Evolutionary conservation across 1,140 invertebrate genomes (phyloP), one percentile per base, ranked within the genome.

Genomic region (Papilio dardanus): DNA sequence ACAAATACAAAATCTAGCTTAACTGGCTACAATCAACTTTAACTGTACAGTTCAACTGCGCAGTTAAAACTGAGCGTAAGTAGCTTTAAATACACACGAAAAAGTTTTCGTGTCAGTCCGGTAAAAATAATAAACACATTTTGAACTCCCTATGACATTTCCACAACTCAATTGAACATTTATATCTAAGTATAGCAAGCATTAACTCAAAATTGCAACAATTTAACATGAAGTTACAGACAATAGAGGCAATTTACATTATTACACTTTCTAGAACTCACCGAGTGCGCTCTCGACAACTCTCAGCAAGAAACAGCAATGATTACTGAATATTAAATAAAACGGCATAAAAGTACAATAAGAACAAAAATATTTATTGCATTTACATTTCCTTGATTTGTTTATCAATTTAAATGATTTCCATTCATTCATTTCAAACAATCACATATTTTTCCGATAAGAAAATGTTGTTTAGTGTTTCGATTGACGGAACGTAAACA

Each of bases 181-280:
- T 35, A 35, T 31, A 35, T 10, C 1, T 21, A 67, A 30, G 7
- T 35, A 16, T 35, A 14, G 2, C 1, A 40, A 69, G 19, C 33
- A 69, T 40, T 69, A 69, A 69, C 19, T 35, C 31, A 69, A 40
- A 37, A 37, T 69, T 40, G 67, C 67, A 69, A 69, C 67, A 69
- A 69, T 69, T 69, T 37, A 35, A 42, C 67, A 14, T 8, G 21
- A 37, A 35, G 67, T 40, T 69, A 3, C 33, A 3, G 4, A 40
- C 67, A 69, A 69, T 40, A 35, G 31, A 69, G 19, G 21, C 67
- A 69, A 69, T 69, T 42, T 69, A 35, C 67, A 69, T 69, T 69
- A 69, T 24, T 42, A 14, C 54, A 62, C 54, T 62, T 62, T 62
- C 54, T 62, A 62, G 1, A 62, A 62, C 54, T 62, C 24, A 62